A percentile compares a stretch with the other conserved stretches of the same genome.
phyloP scores from a whole-genome alignment of 2,888 invertebrate species.

The Campoplex nolae region DNA sequence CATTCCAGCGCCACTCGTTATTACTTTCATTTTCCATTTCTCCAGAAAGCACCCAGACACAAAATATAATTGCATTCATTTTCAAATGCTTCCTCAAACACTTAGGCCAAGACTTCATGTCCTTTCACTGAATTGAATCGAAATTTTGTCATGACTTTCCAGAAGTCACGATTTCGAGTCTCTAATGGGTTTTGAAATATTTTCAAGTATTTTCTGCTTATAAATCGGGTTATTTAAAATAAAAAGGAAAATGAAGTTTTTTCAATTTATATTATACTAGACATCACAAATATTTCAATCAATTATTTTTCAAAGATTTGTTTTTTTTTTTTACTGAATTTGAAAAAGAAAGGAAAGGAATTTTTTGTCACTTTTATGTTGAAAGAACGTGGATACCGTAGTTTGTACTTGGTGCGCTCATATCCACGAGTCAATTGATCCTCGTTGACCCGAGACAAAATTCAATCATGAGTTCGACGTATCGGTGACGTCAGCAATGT shows the following conservation, averaged over 20 bases:
- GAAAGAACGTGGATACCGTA: constrained; percentile 13
- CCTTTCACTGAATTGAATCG: not conserved
- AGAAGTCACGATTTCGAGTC: not conserved
- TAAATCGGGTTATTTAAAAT: not conserved
- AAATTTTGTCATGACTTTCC: not conserved
- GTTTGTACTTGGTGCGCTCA: constrained; percentile 58
- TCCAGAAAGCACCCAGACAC: constrained; percentile 28
- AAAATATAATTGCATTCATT: constrained; percentile 56
- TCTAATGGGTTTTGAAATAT: not conserved
- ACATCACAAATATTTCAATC: too few species aligned
- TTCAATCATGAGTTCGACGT: constrained; percentile 78
- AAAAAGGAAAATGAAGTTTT: not conserved
- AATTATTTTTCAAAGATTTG: not conserved
- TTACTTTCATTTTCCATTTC: constrained; percentile 48
- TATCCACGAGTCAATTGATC: constrained; percentile 76
- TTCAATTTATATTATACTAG: too few species aligned
- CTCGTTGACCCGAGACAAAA: constrained; percentile 73
- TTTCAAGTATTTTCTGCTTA: not conserved
- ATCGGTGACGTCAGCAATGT: constrained; percentile 81
- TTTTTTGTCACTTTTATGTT: not conserved
- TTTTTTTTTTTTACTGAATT: not conserved
- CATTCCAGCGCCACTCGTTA: constrained; percentile 38
- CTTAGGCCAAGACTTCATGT: constrained; percentile 8
- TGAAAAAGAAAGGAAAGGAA: not conserved
- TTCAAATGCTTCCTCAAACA: constrained; percentile 16